These are phyloP conservation scores for Gnathonemus echidnorhynchus DNA, from an alignment of 2,113 vertebrate genomes.

Conservation along the genomic window DNA sequence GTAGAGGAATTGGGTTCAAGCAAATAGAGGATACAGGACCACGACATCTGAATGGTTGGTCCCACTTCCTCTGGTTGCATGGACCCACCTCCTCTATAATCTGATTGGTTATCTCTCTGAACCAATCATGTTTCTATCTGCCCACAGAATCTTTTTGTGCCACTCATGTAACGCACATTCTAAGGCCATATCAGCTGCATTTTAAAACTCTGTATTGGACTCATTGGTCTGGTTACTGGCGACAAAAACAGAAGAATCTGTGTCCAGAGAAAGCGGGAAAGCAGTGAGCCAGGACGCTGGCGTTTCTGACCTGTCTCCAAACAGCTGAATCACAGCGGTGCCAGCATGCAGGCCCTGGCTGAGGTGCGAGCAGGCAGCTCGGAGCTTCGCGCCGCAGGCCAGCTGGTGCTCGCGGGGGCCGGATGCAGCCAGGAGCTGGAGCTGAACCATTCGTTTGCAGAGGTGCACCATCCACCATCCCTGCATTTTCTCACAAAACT, in stretches of 20 bases:
- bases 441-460: constrained; percentile 63
- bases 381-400: constrained; percentile 47
- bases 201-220: background rate
- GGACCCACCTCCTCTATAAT: no score
- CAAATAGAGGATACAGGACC: no score
- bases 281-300: background rate
- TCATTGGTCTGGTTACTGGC: background rate
- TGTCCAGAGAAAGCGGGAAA: background rate
- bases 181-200: background rate
- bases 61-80: no score
- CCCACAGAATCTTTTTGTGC: no score
- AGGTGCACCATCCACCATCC: constrained; percentile 48
- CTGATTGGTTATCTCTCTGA: no score
- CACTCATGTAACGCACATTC: background rate
- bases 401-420: constrained; percentile 42
- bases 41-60: no score
- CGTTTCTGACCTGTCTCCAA: background rate
- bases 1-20: no score
- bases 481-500: background rate
- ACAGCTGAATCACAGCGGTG: constrained; percentile 45
- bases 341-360: constrained; percentile 43
- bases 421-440: constrained; percentile 51
- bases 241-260: background rate
- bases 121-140: no score
- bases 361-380: constrained; percentile 51